phyloP scores from a whole-genome alignment of 2,888 invertebrate genomes.

The Hemistola chrysoprasaria region DNA sequence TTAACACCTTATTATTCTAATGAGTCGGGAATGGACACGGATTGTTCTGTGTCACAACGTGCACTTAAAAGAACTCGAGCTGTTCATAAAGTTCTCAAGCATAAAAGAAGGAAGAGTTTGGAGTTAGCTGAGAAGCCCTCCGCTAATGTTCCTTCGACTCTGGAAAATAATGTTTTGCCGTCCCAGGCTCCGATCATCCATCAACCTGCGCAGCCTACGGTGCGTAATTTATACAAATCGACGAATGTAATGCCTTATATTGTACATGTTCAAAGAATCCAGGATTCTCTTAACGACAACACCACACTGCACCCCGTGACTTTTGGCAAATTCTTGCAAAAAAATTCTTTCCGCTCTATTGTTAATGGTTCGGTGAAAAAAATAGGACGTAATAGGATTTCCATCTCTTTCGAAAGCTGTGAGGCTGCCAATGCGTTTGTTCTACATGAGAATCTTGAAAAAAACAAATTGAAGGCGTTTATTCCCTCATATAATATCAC shows the following conservation, averaged over 20 bases:
- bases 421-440: not conserved
- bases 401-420: not conserved
- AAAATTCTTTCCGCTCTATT: not conserved
- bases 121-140: too few species aligned
- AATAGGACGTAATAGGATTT: not conserved
- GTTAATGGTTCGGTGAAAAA: not conserved
- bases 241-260: not conserved
- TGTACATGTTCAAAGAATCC: not conserved
- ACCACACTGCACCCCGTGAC: slow-evolving; percentile 2
- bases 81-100: too few species aligned
- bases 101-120: too few species aligned
- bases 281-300: not conserved
- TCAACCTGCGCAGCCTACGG: too few species aligned
- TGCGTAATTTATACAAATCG: too few species aligned
- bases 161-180: too few species aligned
- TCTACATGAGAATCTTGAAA: not conserved
- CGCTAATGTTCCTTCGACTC: too few species aligned
- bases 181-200: too few species aligned
- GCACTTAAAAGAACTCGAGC: too few species aligned
- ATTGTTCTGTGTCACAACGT: too few species aligned
- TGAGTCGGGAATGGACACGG: too few species aligned
- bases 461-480: not conserved
- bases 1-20: too few species aligned
- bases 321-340: slow-evolving; percentile 4
- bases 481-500: not conserved